Conservation (phyloP, 2,113 vertebrate genomes). For the Tympanuchus pallidicinctus region DNA sequence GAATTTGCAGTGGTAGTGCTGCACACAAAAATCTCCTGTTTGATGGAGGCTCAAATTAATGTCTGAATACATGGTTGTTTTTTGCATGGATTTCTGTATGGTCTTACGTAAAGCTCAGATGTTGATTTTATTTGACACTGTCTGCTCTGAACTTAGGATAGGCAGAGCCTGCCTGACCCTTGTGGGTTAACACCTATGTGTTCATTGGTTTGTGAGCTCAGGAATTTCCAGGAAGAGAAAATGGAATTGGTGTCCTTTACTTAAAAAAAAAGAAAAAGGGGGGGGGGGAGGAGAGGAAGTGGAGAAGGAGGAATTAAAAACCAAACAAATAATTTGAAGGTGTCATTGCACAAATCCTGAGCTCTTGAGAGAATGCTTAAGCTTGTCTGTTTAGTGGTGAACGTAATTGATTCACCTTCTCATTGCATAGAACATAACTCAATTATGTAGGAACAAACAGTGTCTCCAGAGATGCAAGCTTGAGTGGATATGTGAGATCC, state of each 20-base stretch:
- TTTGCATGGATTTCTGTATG: background rate
- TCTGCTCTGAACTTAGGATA: background rate
- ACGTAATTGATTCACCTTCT: conserved; percentile 77
- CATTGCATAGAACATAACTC: conserved; percentile 65
- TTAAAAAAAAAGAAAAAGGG: background rate
- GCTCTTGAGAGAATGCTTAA: conserved; percentile 47
- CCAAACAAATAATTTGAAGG: background rate
- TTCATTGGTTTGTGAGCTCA: background rate
- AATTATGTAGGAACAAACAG: conserved; percentile 69
- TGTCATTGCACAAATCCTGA: conserved; percentile 6
- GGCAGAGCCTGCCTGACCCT: background rate
- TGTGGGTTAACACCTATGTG: background rate
- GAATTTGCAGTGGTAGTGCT: background rate
- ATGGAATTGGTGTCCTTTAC: background rate
- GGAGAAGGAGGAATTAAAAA: background rate
- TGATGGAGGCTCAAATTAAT: background rate
- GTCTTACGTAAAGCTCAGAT: background rate
- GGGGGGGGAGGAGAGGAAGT: background rate
- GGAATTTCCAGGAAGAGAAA: conserved; percentile 13
- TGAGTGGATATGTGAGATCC: conserved; percentile 46
- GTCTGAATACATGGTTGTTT: background rate
- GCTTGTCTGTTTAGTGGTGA: conserved; percentile 63
- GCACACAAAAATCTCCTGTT: background rate
- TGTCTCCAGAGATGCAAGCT: conserved; percentile 62
- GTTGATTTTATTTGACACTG: background rate